phyloP scores from a whole-genome alignment of 2,113 vertebrate genomes.

The Hyperoodon ampullatus region DNA sequence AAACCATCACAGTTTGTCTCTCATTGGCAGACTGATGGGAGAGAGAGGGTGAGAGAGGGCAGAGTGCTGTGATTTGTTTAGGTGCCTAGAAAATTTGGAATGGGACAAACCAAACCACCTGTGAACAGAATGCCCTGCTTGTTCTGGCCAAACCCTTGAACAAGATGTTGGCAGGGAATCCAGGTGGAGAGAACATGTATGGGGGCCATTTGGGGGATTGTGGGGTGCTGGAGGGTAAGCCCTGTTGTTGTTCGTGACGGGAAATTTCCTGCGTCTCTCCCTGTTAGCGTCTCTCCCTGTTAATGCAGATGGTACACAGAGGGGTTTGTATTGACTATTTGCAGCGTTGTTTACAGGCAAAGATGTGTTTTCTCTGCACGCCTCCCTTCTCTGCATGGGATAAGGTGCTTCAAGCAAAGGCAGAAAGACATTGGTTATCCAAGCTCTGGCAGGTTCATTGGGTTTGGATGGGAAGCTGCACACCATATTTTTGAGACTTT shows the following conservation, averaged over 20 bases:
- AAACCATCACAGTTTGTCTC: not conserved
- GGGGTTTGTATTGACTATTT: conserved; percentile 44
- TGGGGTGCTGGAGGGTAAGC: conserved; percentile 40
- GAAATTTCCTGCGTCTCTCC: conserved; percentile 2
- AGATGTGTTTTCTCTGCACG: conserved; percentile 45
- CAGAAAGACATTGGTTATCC: conserved; percentile 61
- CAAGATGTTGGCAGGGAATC: conserved; percentile 58
- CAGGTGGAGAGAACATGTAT: conserved; percentile 30
- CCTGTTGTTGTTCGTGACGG: conserved; percentile 34
- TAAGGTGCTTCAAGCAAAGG: conserved; percentile 62
- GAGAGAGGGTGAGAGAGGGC: not conserved
- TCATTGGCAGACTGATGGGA: conserved; percentile 34
- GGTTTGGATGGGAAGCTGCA: conserved; percentile 49
- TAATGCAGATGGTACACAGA: conserved; percentile 66
- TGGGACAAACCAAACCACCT: conserved; percentile 63
- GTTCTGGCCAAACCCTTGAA: conserved; percentile 11
- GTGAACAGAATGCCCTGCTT: conserved; percentile 67
- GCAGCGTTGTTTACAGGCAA: conserved; percentile 36
- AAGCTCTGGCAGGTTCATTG: conserved; percentile 61
- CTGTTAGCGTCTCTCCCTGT: conserved; percentile 15
- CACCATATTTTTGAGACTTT: conserved; percentile 28
- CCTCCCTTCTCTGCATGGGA: conserved; percentile 41
- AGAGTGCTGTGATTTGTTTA: conserved; percentile 68
- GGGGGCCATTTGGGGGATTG: conserved; percentile 10
- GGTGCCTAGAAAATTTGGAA: conserved; percentile 75